Base-by-base conservation (phyloP, 2,113 vertebrate species). In the Thymallus thymallus region DNA sequence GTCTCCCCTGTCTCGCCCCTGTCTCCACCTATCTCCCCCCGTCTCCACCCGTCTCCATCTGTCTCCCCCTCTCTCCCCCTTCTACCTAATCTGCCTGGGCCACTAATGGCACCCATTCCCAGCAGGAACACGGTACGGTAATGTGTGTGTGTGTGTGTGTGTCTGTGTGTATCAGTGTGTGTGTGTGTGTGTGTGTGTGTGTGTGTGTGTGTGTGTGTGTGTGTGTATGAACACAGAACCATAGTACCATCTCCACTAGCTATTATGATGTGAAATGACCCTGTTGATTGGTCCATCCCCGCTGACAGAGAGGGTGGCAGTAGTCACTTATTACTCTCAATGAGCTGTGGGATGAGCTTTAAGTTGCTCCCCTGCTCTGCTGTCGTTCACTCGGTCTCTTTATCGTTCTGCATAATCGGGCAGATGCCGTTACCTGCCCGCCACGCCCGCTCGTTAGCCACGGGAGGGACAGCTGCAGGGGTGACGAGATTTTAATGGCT, bases 251-350 rank as follows among this genome's bases (percentile, higher is more conserved):
- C 86, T 89, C 89, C 84, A 86, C 85, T 16, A 85, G 90, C 87
- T 86, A 89, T 92, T 91, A 90, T 90, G 88, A 90, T 92, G 90
- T 92, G 90, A 92, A 92, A 93, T 92, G 91, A 89, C 88, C 89
- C 90, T 91, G 91, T 90, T 92, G 90, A 93, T 91, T 91, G 90
- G 86, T 87, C 69, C 87, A 85, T 88, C 88, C 92, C 92, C 89
- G 89, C 91, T 92, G 92, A 92, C 91, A 92, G 85, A 89, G 89
- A 84, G 85, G 88, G 91, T 91, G 90, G 89, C 88, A 80, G 90
- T 83, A 88, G 88, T 90, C 90, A 89, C 90, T 92, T 91, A 92
- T 93, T 91, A 90, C 85, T 86, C 86, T 89, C 92, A 94, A 92
- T 91, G 90, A 94, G 88, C 88, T 88, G 90, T 89, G 89, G 89